Percentiles rank a stretch among this genome's conserved stretches.
Conservation (phyloP, 2,113 vertebrate genomes). For the Pelusios castaneus region DNA sequence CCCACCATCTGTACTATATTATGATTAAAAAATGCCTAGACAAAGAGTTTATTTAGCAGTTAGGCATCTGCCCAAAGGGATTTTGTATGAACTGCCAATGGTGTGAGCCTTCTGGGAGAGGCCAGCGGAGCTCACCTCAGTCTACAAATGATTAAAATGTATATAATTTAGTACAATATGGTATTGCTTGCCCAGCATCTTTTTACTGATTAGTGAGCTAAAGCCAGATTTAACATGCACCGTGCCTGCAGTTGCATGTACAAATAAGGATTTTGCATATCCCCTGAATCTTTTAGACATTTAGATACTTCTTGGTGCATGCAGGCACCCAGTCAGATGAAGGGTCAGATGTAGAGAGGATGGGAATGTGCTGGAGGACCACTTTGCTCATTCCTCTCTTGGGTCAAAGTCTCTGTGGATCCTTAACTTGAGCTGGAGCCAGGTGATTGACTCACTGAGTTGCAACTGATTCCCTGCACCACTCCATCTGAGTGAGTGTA, state of each 20-base stretch:
- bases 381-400: neutral
- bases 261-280: rapidly evolving
- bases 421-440: neutral
- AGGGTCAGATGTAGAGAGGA: neutral
- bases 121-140: neutral
- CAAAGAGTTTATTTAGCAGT: neutral
- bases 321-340: rapidly evolving
- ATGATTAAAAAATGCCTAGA: neutral
- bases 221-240: rapidly evolving
- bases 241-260: neutral
- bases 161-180: neutral
- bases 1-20: too few species aligned
- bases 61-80: neutral
- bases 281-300: neutral
- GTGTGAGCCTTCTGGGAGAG: neutral
- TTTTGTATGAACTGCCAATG: neutral
- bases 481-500: neutral
- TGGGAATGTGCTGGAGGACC: neutral
- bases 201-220: neutral
- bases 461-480: neutral
- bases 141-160: neutral
- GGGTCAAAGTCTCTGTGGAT: neutral
- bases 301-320: neutral
- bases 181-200: neutral
- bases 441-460: too few species aligned